These are phyloP conservation scores for Chrysocyon brachyurus DNA, from an alignment of 2,797 vertebrate species.

Conservation along the genomic window DNA sequence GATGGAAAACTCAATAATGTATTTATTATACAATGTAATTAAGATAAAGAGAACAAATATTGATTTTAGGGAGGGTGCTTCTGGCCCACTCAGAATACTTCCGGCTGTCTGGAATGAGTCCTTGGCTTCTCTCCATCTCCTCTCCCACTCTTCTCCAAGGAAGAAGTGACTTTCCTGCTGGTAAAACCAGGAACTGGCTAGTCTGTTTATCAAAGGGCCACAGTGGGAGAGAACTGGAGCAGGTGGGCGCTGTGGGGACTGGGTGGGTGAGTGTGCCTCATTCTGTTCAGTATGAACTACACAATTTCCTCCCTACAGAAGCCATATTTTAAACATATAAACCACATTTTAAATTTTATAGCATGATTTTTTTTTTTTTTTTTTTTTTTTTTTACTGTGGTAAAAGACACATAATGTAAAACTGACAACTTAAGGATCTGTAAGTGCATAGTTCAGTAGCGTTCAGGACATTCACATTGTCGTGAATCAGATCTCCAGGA, in stretches of 20 bases:
- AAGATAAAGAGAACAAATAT: slow-evolving; percentile 22
- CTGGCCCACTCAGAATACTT: neutral
- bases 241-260: neutral
- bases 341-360: neutral
- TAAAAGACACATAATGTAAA: neutral
- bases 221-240: neutral
- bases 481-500: neutral
- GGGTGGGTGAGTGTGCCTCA: neutral
- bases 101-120: neutral
- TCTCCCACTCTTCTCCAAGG: neutral
- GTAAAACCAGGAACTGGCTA: neutral
- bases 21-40: neutral
- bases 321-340: neutral
- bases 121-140: neutral
- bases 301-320: neutral
- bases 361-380: neutral
- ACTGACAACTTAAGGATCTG: neutral
- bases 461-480: neutral
- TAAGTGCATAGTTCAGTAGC: neutral
- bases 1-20: neutral
- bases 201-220: neutral
- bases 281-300: neutral
- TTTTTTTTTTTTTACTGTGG: neutral
- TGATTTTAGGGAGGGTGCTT: neutral
- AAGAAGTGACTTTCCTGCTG: neutral